Conservation (phyloP, 2,113 vertebrate species). For the Boulengerochromis microlepis region DNA sequence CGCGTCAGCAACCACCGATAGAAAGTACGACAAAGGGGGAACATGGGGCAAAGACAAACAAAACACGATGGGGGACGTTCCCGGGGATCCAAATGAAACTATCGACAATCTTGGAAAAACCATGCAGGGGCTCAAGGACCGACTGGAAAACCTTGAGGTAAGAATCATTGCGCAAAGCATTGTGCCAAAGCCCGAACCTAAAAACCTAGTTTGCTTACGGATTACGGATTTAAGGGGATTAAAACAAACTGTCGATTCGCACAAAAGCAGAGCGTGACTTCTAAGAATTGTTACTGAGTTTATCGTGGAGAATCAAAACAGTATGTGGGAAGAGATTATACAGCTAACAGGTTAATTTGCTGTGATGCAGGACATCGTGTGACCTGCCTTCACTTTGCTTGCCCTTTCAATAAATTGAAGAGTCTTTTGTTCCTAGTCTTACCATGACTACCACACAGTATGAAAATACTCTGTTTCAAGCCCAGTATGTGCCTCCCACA, state of each 20-base stretch:
- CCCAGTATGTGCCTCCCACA: not conserved
- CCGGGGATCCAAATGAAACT: slow-evolving; percentile 83
- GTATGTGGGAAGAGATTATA: not conserved
- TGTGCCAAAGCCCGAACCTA: slow-evolving; percentile 18
- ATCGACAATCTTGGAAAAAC: slow-evolving; percentile 90
- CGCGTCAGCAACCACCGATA: slow-evolving; percentile 69
- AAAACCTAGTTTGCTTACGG: not conserved
- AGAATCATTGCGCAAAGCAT: not conserved
- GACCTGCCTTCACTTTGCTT: not conserved
- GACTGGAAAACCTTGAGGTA: slow-evolving; percentile 92
- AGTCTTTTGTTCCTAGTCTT: not conserved
- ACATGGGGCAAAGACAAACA: slow-evolving; percentile 77
- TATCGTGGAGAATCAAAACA: not conserved
- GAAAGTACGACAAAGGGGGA: slow-evolving; percentile 59
- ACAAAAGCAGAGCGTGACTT: not conserved
- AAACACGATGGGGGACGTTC: slow-evolving; percentile 94
- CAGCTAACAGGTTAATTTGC: not conserved
- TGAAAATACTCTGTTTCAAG: not conserved
- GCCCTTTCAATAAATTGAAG: not conserved
- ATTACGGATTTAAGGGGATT: not conserved
- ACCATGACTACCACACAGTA: not conserved
- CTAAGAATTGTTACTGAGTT: not conserved
- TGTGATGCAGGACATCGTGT: not conserved
- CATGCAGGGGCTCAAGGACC: slow-evolving; percentile 89
- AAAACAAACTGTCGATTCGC: not conserved